Percentiles rank a stretch among this genome's conserved stretches.
These are phyloP conservation scores for Tragulus kanchil DNA, from an alignment of 2,113 vertebrate species.

Conservation along the genomic window DNA sequence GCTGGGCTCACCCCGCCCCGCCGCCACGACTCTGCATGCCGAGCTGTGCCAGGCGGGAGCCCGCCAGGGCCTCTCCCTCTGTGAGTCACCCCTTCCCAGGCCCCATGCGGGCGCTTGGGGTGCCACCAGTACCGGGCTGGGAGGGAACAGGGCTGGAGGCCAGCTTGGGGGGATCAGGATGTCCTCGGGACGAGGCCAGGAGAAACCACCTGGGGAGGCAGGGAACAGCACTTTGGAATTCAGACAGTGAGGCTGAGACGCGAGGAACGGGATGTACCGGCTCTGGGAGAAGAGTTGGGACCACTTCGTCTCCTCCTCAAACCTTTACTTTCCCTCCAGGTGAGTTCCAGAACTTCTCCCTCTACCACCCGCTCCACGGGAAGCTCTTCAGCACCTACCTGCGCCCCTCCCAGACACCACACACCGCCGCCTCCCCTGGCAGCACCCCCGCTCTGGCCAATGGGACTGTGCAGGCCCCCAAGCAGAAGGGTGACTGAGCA, in stretches of 20 bases:
- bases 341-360: constrained; percentile 84
- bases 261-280: not conserved
- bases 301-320: not conserved
- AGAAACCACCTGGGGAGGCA: not conserved
- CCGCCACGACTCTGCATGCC: constrained; percentile 73
- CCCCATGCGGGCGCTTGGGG: not conserved
- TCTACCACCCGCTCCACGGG: constrained; percentile 80
- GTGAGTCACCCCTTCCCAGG: constrained; percentile 71
- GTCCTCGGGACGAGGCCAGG: not conserved
- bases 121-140: not conserved
- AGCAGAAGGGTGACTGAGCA: constrained; percentile 81
- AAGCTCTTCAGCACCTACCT: constrained; percentile 85
- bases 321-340: constrained; percentile 57
- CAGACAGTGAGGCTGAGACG: not conserved
- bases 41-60: constrained; percentile 76
- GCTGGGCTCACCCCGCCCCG: constrained; percentile 79
- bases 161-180: not conserved
- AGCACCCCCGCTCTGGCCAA: constrained; percentile 70
- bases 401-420: constrained; percentile 56
- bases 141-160: not conserved
- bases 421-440: constrained; percentile 37
- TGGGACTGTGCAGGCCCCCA: constrained; percentile 68
- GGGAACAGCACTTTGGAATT: not conserved
- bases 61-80: constrained; percentile 77
- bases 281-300: not conserved